Base-by-base conservation (phyloP, 2,797 vertebrate genomes). In the Craterocephalus amniculus region DNA sequence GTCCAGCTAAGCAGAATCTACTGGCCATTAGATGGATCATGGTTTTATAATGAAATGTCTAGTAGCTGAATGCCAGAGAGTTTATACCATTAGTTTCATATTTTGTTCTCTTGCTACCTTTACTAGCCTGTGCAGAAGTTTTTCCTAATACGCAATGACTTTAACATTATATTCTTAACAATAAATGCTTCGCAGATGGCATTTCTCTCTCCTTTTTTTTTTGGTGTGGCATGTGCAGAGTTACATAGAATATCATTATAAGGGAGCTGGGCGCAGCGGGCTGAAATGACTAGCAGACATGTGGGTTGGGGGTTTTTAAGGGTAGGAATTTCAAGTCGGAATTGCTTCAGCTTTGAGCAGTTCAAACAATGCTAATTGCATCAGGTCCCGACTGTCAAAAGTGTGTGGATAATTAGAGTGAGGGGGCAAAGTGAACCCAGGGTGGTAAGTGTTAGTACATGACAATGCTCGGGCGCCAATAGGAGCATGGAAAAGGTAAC, bases 341-440 rank as follows among this genome's bases (percentile, higher is more conserved):
- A 63, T 73, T 83, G 65, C 80, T 64, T 85, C 80, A 84, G 83
- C 34, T 58, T 78, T 62, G 67, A 83, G 83, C 66, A 55, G 87
- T 89, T 83, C 84, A 81, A 89, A 81, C 65, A 24, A 82, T 86
- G 87, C 78, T 85, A 85, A 81, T 91, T 87, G 74, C 88, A 64
- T 78, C 83, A 85, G 89, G 76, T 84, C 84, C 61, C 51, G 87
- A 89, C 92, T 83, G 87, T 77, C 85, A 88, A 91, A 91, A 84
- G 88, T 91, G 88, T 70, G 87, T 79, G 87, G 90, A 90, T 92
- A 94, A 90, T 95, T 92, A 95, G 88, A 90, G 89, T 80, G 80
- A 88, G 89, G 89, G 92, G 87, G 85, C 81, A 83, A 80, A 91
- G 91, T 77, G 93, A 89, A 89, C 86, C 84, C 55, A 55, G 85